Evolutionary conservation across 2,113 vertebrate genomes (phyloP), one percentile per base, ranked within the genome.

Genomic region (Rattus rattus): DNA sequence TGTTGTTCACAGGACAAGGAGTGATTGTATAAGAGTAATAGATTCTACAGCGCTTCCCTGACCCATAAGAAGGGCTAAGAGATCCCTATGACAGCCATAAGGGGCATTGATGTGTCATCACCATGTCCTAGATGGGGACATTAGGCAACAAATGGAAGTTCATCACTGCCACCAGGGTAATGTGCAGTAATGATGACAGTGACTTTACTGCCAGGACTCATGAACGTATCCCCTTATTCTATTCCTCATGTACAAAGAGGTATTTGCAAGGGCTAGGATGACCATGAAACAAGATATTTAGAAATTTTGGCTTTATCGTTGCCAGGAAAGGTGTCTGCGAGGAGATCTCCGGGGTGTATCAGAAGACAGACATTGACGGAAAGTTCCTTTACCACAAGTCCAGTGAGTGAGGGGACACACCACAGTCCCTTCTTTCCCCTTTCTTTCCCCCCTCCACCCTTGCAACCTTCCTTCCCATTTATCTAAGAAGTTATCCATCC

Each of bases 311-410:
- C 83, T 26, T 86, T 95, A 49, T 88, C 26, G 9, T 92, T 95
- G 96, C 75, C 93, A 99, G 99, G 96, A 98, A 97, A 87, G 98
- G 98, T 1, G 77, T 96, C 56, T 99, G 99, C 80, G 97, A 90
- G 0, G 95, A 72, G 7, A 7, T 79, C 39, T 97, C 97, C 0
- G 97, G 97, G 36, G 36, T 80, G 4, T 99, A 98, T 47, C 91
- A 98, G 97, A 99, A 98, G 96, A 98, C 98, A 30, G 95, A 59
- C 86, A 98, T 49, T 0, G 94, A 97, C 0, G 99, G 99, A 9
- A 99, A 98, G 97, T 98, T 99, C 96, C 94, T 94, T 59, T 98
- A 97, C 94, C 97, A 96, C 54, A 98, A 97, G 9, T 7, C 98
- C 52, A 98, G 99, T 99, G 97, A 97, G 99, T 98, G 54, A 39